These are phyloP conservation scores for Calypte anna DNA, from an alignment of 2,113 vertebrate genomes.

Conservation along the genomic window DNA sequence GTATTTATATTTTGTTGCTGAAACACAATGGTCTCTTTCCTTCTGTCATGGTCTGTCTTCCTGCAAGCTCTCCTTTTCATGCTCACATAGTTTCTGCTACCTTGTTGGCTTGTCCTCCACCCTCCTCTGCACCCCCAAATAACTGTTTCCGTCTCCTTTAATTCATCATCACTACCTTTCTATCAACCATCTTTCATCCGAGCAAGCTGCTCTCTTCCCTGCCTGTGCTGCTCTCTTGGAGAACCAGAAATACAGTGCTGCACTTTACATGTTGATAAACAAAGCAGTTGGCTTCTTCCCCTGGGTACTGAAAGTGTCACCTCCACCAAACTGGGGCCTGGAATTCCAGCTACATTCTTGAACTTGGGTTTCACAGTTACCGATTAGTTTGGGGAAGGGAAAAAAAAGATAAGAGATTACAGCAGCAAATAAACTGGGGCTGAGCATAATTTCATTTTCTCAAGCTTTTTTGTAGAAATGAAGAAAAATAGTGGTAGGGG, in stretches of 20 bases:
- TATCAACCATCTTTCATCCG: slow-evolving; percentile 42
- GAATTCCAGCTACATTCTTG: slow-evolving; percentile 57
- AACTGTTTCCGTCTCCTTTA: neutral
- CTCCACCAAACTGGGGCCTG: slow-evolving; percentile 55
- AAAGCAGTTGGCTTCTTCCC: slow-evolving; percentile 66
- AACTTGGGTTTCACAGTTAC: slow-evolving; percentile 57
- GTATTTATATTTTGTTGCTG: neutral
- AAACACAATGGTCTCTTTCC: neutral
- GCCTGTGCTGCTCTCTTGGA: slow-evolving; percentile 52
- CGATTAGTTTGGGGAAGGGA: slow-evolving; percentile 8
- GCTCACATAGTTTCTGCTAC: neutral
- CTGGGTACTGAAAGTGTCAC: slow-evolving; percentile 64
- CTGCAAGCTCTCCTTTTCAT: neutral
- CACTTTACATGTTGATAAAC: slow-evolving; percentile 67
- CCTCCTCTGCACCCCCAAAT: neutral
- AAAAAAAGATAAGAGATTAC: neutral
- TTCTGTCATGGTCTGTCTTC: neutral
- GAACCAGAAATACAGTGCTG: slow-evolving; percentile 35
- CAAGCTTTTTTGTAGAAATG: neutral
- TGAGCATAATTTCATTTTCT: neutral
- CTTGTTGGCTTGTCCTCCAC: neutral
- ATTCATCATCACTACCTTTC: slow-evolving; percentile 31
- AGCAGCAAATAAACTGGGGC: neutral
- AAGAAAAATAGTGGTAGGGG: neutral
- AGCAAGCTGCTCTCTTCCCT: neutral